phyloP scores from a whole-genome alignment of 2,888 invertebrate genomes.

The Aspidiotus destructor region DNA sequence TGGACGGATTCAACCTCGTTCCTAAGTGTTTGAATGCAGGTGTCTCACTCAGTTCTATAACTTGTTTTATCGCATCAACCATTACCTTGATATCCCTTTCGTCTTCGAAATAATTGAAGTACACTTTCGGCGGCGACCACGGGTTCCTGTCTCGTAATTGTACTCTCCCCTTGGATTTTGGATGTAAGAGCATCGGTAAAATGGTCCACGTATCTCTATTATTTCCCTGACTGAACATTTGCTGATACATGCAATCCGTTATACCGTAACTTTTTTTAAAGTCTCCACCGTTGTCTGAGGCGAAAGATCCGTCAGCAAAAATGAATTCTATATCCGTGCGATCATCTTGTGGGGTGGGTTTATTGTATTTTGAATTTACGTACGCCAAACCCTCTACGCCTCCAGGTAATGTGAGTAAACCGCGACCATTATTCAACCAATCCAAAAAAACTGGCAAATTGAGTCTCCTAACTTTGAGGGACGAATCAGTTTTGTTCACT shows the following conservation, averaged over 20 bases:
- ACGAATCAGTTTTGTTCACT: conserved; percentile 42
- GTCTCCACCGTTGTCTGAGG: conserved; percentile 48
- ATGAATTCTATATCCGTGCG: conserved; percentile 63
- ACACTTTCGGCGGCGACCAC: conserved; percentile 45
- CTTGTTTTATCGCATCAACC: conserved; percentile 37
- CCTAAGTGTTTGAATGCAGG: conserved; percentile 38
- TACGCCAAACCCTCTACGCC: conserved; percentile 53
- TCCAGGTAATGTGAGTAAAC: conserved; percentile 47
- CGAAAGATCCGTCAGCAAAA: conserved; percentile 52
- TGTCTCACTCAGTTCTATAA: conserved; percentile 36
- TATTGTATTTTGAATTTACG: conserved; percentile 51
- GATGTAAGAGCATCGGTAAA: conserved; percentile 51
- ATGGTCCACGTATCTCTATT: conserved; percentile 46
- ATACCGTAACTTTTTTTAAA: conserved; percentile 44
- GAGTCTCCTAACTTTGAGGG: conserved; percentile 34
- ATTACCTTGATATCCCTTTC: conserved; percentile 41
- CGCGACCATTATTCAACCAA: conserved; percentile 36
- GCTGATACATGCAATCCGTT: conserved; percentile 45
- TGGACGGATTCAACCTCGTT: conserved; percentile 45
- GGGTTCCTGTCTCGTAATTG: conserved; percentile 45
- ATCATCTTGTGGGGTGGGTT: conserved; percentile 40
- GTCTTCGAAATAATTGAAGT: conserved; percentile 47
- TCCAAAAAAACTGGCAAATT: conserved; percentile 33
- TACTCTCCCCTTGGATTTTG: conserved; percentile 48
- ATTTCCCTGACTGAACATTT: conserved; percentile 44